phyloP scores from a whole-genome alignment of 2,113 vertebrate genomes.

The Aspiorhynchus laticeps region DNA sequence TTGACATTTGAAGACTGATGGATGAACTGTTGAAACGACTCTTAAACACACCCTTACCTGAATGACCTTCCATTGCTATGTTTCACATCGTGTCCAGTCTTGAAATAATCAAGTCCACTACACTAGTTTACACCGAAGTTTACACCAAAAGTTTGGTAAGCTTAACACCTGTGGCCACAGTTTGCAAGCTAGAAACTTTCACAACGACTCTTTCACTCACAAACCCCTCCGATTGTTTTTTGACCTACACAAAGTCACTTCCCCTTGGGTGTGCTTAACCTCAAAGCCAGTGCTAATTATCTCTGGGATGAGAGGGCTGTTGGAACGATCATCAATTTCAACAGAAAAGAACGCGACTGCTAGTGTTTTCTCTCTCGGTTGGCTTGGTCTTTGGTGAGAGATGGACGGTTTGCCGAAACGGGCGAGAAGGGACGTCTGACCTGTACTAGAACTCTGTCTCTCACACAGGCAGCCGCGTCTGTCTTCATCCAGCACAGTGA shows the following conservation, averaged over 20 bases:
- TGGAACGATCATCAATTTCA: constrained; percentile 73
- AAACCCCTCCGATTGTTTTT: constrained; percentile 58
- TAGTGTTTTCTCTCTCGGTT: constrained; percentile 57
- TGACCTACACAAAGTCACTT: constrained; percentile 59
- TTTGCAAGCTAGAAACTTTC: constrained; percentile 8
- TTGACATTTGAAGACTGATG: constrained; percentile 38
- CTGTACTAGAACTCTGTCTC: constrained; percentile 57
- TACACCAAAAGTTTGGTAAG: neutral
- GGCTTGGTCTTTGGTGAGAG: constrained; percentile 67
- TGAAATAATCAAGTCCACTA: neutral
- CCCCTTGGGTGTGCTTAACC: constrained; percentile 65
- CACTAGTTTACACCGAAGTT: neutral
- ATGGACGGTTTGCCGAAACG: constrained; percentile 63
- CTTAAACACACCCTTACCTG: neutral
- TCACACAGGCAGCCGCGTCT: constrained; percentile 56
- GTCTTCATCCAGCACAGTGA: constrained; percentile 69
- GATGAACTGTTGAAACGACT: neutral
- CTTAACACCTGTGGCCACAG: neutral
- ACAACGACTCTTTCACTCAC: neutral
- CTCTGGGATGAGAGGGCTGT: constrained; percentile 70
- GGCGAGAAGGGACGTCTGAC: constrained; percentile 62
- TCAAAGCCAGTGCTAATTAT: constrained; percentile 72
- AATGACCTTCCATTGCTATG: neutral
- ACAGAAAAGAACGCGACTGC: constrained; percentile 56
- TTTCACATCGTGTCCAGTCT: neutral